Percentiles rank a stretch among this genome's conserved stretches.
These are phyloP conservation scores for Mechanitis mazaeus DNA, from an alignment of 2,888 invertebrate species.

Conservation along the genomic window DNA sequence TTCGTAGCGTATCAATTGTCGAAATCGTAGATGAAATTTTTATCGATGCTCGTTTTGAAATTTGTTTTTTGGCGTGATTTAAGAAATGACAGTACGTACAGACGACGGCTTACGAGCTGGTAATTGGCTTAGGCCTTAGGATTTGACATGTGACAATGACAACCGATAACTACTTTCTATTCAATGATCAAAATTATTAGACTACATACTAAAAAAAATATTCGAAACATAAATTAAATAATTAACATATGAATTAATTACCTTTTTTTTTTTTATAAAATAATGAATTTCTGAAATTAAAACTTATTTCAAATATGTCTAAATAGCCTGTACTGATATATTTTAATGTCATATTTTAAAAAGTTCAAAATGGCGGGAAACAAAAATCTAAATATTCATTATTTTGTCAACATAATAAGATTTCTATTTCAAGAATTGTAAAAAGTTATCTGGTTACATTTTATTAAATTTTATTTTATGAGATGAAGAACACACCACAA, in stretches of 20 bases:
- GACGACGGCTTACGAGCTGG: slow-evolving; percentile 5
- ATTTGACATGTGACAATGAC: slow-evolving; percentile 14
- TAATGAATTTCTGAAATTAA: too few species aligned
- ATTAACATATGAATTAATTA: too few species aligned
- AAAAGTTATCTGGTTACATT: too few species aligned
- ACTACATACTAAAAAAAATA: too few species aligned
- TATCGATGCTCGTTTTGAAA: slow-evolving; percentile 11
- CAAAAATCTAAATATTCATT: too few species aligned
- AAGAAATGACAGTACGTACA: slow-evolving; percentile 6
- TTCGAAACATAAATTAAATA: too few species aligned
- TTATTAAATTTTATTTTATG: slow-evolving; percentile 3
- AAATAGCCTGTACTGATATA: too few species aligned
- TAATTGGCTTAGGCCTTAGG: slow-evolving; percentile 10
- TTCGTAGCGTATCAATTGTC: slow-evolving; percentile 15
- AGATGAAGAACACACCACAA: slow-evolving; percentile 48
- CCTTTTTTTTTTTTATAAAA: too few species aligned
- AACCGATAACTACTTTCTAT: not conserved
- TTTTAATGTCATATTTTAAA: not conserved
- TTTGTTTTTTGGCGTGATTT: slow-evolving; percentile 15
- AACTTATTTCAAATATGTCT: too few species aligned
- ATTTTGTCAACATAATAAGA: too few species aligned
- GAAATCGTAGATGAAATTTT: slow-evolving; percentile 17
- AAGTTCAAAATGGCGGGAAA: slow-evolving; percentile 20
- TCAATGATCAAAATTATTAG: too few species aligned
- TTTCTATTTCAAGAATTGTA: too few species aligned